Base-by-base conservation (phyloP, 2,797 vertebrate species). In the Coendou prehensilis region DNA sequence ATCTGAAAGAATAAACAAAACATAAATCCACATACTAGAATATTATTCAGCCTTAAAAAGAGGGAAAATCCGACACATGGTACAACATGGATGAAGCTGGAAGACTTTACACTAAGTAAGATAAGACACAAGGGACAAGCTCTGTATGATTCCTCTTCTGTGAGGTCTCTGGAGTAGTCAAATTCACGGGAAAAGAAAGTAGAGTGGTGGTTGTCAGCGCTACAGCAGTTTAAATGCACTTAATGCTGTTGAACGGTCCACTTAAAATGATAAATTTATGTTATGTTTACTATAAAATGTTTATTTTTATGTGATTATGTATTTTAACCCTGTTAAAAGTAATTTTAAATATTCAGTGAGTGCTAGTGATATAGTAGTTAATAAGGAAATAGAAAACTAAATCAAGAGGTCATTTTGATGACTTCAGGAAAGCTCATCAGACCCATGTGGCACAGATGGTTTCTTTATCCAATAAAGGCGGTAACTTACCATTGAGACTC, bases 351-450 rank as follows among this genome's bases (percentile, higher is more conserved):
- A 50, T 80, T 33, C 52, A 69, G 15, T 52, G 30, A 92, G 17
- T 61, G 17, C 52, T 78, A 57, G 18, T 52, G 79, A 84, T 26
- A 0, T 30, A 10, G 57, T 63, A 37, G 45, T 61, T 90, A 57
- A 56, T 59, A 78, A 81, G 6, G 73, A 93, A 76, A 45, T 52
- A 78, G 83, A 54, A 76, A 91, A 64, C 37, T 41, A 69, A 71
- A 96, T 57, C 52, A 37, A 28, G 54, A 28, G 28, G 85, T 69
- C 61, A 89, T 82, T 92, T 88, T 28, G 26, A 76, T 95, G 82
- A 92, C 52, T 28, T 28, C 9, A 2, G 20, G 69, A n/a, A 26
- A 64, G 54, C 30, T 50, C 54, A 33, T n/a, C 23, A 57, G 57
- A 23, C 23, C 28, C 45, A 0, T 18, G 92, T 54, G 9, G 4